These are phyloP conservation scores for Drosophila sordidula DNA, from an alignment of 2,888 invertebrate genomes.

Conservation along the genomic window DNA sequence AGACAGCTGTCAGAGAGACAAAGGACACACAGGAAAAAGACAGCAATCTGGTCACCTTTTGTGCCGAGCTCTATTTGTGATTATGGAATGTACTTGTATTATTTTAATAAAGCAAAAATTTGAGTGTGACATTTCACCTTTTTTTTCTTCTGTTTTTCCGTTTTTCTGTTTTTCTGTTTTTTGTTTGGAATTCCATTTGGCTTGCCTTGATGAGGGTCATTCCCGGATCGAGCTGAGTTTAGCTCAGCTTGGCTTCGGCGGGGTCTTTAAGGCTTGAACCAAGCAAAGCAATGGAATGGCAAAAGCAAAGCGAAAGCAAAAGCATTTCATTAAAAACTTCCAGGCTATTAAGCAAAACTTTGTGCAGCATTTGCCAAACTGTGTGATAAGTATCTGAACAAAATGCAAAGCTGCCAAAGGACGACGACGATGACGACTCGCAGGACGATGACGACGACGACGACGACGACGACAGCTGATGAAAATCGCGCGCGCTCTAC, in stretches of 20 bases:
- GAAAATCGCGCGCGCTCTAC: constrained; percentile 73
- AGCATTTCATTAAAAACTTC: constrained; percentile 80
- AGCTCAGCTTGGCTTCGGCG: constrained; percentile 12
- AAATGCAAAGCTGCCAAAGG: constrained; percentile 80
- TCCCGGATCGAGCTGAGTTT: constrained; percentile 20
- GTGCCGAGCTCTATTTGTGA: constrained; percentile 34
- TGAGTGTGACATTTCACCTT: constrained; percentile 76
- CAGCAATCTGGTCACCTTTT: constrained; percentile 27
- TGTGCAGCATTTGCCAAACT: constrained; percentile 81
- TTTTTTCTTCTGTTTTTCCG: too few relatives aligned
- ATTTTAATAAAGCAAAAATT: constrained; percentile 76
- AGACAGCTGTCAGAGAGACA: constrained; percentile 64
- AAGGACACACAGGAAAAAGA: constrained; percentile 3
- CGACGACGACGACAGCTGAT: constrained; percentile 70
- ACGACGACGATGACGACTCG: constrained; percentile 43
- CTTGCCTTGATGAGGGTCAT: constrained; percentile 67
- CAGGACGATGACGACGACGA: constrained; percentile 28
- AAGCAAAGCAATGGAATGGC: constrained; percentile 19
- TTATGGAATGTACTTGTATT: constrained; percentile 57
- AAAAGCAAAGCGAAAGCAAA: constrained; percentile 57
- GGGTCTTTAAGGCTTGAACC: constrained; percentile 28
- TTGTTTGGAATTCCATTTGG: too few relatives aligned
- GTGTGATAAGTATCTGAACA: constrained; percentile 80
- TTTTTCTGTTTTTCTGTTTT: too few relatives aligned
- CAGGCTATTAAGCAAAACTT: constrained; percentile 81